phyloP scores from a whole-genome alignment of 1,140 invertebrate species.

The Diploscapter pachys region DNA sequence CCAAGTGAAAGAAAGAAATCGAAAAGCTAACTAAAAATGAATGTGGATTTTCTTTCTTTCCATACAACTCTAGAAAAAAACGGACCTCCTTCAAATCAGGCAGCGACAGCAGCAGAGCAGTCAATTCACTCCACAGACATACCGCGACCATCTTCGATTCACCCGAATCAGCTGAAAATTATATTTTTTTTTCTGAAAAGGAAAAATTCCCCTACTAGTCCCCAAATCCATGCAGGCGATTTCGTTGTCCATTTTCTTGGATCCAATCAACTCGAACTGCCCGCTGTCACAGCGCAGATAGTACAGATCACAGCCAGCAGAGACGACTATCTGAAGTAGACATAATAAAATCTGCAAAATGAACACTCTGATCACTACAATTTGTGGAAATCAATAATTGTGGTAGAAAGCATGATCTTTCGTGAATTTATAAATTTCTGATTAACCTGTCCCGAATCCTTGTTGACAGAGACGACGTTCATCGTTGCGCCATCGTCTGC shows the following conservation, averaged over 20 bases:
- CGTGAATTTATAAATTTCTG: no score
- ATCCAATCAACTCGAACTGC: conserved; percentile 1
- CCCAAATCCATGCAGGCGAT: conserved; percentile 93
- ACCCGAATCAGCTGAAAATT: conserved; percentile 61
- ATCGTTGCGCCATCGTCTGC: conserved; percentile 62
- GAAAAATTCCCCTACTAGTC: conserved; percentile 67
- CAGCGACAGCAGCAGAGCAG: conserved; percentile 76
- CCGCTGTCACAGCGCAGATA: conserved; percentile 31
- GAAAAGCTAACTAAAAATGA: no score
- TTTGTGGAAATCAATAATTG: no score
- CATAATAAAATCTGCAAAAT: no score
- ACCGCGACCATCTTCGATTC: conserved; percentile 78
- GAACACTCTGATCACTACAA: no score
- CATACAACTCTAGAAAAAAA: no score
- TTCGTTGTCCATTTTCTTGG: conserved; percentile 75
- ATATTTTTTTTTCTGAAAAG: conserved; percentile 14
- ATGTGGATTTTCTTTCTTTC: no score
- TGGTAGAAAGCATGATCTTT: no score
- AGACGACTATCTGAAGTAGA: conserved; percentile 67
- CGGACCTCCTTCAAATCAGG: conserved; percentile 61
- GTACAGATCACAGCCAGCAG: conserved; percentile 80
- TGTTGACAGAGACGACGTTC: conserved; percentile 83
- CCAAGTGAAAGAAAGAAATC: no score
- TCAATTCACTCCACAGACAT: conserved; percentile 95
- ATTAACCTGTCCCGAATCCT: conserved; percentile 68